Percentiles rank a stretch among this genome's conserved stretches.
Evolutionary conservation across 2,797 vertebrate genomes (phyloP).

Genomic region (Onychomys leucogaster): DNA sequence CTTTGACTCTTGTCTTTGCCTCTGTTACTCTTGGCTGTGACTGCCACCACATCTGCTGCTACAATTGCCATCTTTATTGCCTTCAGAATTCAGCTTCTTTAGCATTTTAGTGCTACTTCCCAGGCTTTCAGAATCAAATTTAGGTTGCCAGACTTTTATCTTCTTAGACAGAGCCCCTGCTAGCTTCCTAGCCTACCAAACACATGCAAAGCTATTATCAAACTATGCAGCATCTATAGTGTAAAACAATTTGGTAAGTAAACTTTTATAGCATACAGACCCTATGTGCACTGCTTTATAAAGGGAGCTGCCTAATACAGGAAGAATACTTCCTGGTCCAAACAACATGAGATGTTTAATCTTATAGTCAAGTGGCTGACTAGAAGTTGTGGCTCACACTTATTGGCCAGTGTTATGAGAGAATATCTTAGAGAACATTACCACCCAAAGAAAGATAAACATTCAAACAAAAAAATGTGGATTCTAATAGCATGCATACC

Average conservation of each 20-base stretch:
- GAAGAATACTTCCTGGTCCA: neutral
- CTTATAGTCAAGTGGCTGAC: rapidly evolving
- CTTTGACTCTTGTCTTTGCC: neutral
- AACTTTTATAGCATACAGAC: neutral
- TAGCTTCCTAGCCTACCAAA: neutral
- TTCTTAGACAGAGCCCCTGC: neutral
- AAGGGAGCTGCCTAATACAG: neutral
- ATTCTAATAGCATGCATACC: neutral
- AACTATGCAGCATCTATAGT: neutral
- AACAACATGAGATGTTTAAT: neutral
- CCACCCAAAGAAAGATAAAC: neutral
- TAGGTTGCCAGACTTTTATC: neutral
- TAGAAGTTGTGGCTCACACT: no score
- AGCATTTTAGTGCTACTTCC: neutral
- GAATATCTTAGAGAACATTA: neutral
- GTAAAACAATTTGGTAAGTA: neutral
- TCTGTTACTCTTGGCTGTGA: neutral
- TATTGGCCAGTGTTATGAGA: neutral
- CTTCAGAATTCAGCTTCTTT: neutral
- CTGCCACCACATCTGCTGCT: neutral
- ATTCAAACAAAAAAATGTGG: neutral
- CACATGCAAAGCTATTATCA: neutral
- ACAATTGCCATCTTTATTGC: neutral
- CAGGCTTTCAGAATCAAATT: neutral
- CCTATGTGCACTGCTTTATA: neutral